These are phyloP conservation scores for Trichechus manatus DNA, from an alignment of 2,113 vertebrate genomes.

Conservation along the genomic window DNA sequence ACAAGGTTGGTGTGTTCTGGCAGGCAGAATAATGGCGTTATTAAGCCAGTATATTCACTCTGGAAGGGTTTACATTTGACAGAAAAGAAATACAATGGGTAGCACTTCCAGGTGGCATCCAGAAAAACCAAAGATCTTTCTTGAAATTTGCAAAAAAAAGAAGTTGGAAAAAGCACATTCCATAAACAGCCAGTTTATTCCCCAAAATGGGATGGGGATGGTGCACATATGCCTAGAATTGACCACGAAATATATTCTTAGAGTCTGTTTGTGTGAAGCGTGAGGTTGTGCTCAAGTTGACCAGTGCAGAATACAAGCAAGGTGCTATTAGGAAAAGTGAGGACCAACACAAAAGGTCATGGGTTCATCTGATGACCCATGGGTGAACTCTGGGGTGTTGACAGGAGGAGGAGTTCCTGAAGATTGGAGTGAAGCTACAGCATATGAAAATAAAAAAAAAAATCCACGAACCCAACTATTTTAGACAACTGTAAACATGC, in stretches of 20 bases:
- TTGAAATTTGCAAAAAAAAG: background rate
- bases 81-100: background rate
- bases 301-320: background rate
- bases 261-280: background rate
- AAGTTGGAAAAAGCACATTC: background rate
- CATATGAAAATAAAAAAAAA: background rate
- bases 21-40: background rate
- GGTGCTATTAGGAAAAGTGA: background rate
- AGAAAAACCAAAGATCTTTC: constrained; percentile 50
- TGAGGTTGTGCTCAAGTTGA: background rate
- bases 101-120: background rate
- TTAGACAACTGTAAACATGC: background rate
- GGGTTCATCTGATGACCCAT: background rate
- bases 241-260: background rate
- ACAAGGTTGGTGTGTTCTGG: fast-evolving
- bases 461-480: background rate
- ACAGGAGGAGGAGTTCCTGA: background rate
- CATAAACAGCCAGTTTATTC: constrained; percentile 16
- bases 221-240: background rate
- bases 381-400: background rate
- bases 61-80: background rate
- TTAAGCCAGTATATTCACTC: background rate
- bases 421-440: background rate
- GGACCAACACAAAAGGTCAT: background rate
- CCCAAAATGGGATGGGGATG: background rate